These are phyloP conservation scores for Clivina fossor DNA, from an alignment of 2,888 invertebrate species.

Conservation along the genomic window DNA sequence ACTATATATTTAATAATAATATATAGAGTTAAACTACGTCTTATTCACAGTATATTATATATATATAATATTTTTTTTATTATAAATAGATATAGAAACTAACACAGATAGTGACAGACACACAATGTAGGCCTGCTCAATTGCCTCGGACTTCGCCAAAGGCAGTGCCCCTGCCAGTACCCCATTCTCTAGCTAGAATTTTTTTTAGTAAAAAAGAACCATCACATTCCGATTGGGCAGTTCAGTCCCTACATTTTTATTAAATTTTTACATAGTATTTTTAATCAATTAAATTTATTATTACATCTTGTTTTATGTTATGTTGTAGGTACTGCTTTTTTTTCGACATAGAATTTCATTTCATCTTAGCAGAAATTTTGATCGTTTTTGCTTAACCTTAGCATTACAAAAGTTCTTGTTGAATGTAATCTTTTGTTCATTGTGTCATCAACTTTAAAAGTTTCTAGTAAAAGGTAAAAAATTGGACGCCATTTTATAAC, in stretches of 20 bases:
- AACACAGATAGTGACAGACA: constrained; percentile 54
- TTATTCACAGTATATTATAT: constrained; percentile 48
- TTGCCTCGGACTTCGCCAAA: constrained; percentile 34
- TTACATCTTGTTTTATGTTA: constrained; percentile 19
- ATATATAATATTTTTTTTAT: constrained; percentile 43
- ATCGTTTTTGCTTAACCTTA: no score
- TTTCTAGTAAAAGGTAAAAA: no score
- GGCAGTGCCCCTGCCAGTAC: constrained; percentile 34
- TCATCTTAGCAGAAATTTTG: no score
- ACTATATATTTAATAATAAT: constrained; percentile 61
- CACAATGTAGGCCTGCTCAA: constrained; percentile 50
- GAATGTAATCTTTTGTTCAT: no score
- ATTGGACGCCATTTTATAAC: no score
- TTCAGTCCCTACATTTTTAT: constrained; percentile 47
- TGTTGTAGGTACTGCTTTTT: no score
- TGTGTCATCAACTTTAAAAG: no score
- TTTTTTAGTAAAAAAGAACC: constrained; percentile 51
- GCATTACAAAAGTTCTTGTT: no score
- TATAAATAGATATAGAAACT: constrained; percentile 52
- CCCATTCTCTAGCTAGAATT: constrained; percentile 39
- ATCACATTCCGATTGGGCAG: constrained; percentile 52
- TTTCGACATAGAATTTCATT: no score
- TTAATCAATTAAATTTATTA: constrained; percentile 2
- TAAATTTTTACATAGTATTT: constrained; percentile 22
- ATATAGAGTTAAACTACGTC: constrained; percentile 51